Conservation (phyloP, 2,113 vertebrate genomes). For the Brachionichthys hirsutus region DNA sequence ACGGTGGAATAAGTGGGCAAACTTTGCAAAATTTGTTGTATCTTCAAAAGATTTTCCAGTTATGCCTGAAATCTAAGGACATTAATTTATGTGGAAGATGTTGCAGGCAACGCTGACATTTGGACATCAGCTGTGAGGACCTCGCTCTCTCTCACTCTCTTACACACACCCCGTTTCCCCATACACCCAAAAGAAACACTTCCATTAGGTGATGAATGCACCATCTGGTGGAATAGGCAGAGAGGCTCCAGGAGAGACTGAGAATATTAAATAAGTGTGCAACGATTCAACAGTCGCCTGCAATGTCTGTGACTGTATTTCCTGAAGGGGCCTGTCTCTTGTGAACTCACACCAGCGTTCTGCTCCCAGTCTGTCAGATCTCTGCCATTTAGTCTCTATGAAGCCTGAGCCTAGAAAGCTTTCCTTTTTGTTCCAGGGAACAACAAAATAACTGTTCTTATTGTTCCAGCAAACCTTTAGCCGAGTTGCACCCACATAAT, state of each 20-base stretch:
- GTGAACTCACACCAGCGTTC: constrained; percentile 2
- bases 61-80: constrained; percentile 37
- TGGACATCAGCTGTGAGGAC: constrained; percentile 9
- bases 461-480: constrained; percentile 25
- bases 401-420: constrained; percentile 9
- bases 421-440: constrained; percentile 18
- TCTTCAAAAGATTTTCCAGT: too few relatives aligned
- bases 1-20: too few relatives aligned
- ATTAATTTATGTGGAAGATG: constrained; percentile 28
- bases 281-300: constrained; percentile 30
- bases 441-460: constrained; percentile 24
- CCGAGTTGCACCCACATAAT: not conserved
- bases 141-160: constrained; percentile 10
- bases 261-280: constrained; percentile 33
- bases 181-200: not conserved
- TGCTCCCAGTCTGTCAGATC: constrained; percentile 20
- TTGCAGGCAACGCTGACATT: constrained; percentile 15
- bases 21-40: too few relatives aligned
- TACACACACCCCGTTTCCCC: not conserved
- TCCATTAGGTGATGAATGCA: constrained; percentile 19
- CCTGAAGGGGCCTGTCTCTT: constrained; percentile 6
- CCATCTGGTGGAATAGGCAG: constrained; percentile 38
- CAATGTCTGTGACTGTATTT: constrained; percentile 22
- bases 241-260: constrained; percentile 18
- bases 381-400: not conserved